Evolutionary conservation across 2,888 invertebrate species (phyloP), one percentile per base, ranked within the genome.

Genomic region (Slavum lentiscoides): DNA sequence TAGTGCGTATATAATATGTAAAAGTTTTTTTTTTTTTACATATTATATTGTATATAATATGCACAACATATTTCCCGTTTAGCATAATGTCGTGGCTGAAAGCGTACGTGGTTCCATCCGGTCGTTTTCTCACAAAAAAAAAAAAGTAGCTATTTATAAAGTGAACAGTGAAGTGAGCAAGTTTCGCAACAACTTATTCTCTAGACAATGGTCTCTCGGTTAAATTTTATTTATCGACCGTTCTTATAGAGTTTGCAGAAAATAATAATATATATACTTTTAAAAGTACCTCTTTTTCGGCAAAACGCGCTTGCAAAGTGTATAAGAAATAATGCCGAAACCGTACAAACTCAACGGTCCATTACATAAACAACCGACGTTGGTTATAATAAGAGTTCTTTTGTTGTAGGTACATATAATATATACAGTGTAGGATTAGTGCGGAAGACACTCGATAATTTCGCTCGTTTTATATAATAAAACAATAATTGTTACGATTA

Each of bases 201-300:
- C 64, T 53, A 53, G n/a, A 64, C 30, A 64, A 74, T 21, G 13
- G 37, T 11, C 30, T 53, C n/a, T 53, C n/a, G 49, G 62, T 62
- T n/a, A 37, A 64, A 74, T 74, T 74, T 19, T 37, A 21, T 74
- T 74, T 74, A 53, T 74, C 30, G 30, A 49, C 62, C n/a, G 19
- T 62, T 37, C 11, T 37, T 23, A 15, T n/a, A 15, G 13, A 62
- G 39, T 61, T 30, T 2, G 11, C 23, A 13, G 30, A 53, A 61
- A 61, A n/a, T 43, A 43, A 59, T 17, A 61, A 23, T 23, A 23
- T 11, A 30, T 11, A 61, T 11, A 61, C 43, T 73, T 49, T 49
- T 43, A 8, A 23, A 19, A 61, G 23, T 19, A 30, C 43, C 1
- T 61, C 61, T 17, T 43, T 23, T 6, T 19, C 55, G 55, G 49